Conservation (phyloP, 1,140 invertebrate species). For the Arctopsyche grandis region DNA sequence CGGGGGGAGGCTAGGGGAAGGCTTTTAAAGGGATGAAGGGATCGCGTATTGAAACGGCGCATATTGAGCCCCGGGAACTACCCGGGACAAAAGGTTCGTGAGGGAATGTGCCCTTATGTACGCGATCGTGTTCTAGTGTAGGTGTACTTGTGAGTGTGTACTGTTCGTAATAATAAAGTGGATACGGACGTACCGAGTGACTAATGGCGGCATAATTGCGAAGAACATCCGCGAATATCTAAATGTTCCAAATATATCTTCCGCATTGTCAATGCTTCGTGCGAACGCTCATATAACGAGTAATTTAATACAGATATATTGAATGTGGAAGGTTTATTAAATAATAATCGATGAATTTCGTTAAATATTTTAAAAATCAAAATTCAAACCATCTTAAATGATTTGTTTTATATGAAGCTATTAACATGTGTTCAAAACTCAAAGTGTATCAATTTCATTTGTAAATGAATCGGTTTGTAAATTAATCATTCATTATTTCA, state of each 20-base stretch:
- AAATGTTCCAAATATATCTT: constrained; percentile 7
- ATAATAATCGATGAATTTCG: too few relatives aligned
- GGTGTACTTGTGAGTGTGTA: neutral
- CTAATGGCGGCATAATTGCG: constrained; percentile 52
- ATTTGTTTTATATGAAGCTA: too few relatives aligned
- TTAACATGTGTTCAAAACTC: too few relatives aligned
- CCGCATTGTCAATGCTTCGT: neutral
- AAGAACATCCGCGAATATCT: neutral
- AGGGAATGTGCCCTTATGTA: constrained; percentile 2
- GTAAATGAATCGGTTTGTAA: too few relatives aligned
- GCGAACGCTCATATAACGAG: neutral
- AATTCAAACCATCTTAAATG: too few relatives aligned
- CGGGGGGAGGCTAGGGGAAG: neutral
- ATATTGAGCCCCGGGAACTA: constrained; percentile 32
- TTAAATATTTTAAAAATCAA: too few relatives aligned
- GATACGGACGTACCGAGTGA: constrained; percentile 41
- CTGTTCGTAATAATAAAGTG: constrained; percentile 49
- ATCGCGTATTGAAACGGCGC: constrained; percentile 37
- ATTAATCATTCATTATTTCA: too few relatives aligned
- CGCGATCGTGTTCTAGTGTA: neutral
- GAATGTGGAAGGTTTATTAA: too few relatives aligned
- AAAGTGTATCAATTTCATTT: too few relatives aligned
- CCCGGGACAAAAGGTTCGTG: constrained; percentile 18
- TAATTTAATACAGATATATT: neutral
- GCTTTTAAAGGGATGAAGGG: constrained; percentile 41